These are phyloP conservation scores for Girardinus metallicus DNA, from an alignment of 2,797 vertebrate species.

Conservation along the genomic window DNA sequence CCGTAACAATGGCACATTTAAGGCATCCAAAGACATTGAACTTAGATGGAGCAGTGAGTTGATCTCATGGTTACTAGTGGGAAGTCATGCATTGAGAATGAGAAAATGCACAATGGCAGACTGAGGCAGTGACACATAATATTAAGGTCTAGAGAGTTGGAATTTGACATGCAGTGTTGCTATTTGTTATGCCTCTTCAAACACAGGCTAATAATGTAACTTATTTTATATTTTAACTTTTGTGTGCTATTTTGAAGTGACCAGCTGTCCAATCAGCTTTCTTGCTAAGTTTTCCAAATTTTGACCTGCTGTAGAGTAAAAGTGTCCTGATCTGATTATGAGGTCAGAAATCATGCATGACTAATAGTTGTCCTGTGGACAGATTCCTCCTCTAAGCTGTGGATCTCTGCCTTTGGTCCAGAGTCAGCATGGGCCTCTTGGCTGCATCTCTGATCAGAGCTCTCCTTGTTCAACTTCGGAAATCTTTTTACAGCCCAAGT, in stretches of 20 bases:
- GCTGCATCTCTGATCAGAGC: too few relatives aligned
- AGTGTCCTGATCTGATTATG: too few relatives aligned
- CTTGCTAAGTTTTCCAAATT: not conserved
- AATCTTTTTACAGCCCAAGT: too few relatives aligned
- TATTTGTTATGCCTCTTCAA: not conserved
- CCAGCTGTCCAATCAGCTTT: not conserved
- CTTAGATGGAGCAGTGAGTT: constrained; percentile 61
- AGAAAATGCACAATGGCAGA: constrained; percentile 54
- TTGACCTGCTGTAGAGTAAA: not conserved
- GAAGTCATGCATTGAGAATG: constrained; percentile 78
- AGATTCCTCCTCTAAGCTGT: too few relatives aligned
- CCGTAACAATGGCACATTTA: constrained; percentile 60
- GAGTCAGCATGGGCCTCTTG: too few relatives aligned
- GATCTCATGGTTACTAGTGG: constrained; percentile 64
- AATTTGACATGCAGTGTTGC: constrained; percentile 14
- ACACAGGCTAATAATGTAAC: not conserved
- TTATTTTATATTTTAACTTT: not conserved
- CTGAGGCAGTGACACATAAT: constrained; percentile 57
- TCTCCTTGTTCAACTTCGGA: too few relatives aligned
- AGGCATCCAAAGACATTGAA: constrained; percentile 76
- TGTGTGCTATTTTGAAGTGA: not conserved
- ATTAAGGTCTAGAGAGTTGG: constrained; percentile 20
- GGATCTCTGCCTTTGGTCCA: too few relatives aligned
- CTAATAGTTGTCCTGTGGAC: too few relatives aligned
- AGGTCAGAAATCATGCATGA: too few relatives aligned